A percentile compares a stretch with the other conserved stretches of the same genome.
These are phyloP conservation scores for Turdus rufiventris DNA, from an alignment of 2,113 vertebrate species.

Conservation along the genomic window DNA sequence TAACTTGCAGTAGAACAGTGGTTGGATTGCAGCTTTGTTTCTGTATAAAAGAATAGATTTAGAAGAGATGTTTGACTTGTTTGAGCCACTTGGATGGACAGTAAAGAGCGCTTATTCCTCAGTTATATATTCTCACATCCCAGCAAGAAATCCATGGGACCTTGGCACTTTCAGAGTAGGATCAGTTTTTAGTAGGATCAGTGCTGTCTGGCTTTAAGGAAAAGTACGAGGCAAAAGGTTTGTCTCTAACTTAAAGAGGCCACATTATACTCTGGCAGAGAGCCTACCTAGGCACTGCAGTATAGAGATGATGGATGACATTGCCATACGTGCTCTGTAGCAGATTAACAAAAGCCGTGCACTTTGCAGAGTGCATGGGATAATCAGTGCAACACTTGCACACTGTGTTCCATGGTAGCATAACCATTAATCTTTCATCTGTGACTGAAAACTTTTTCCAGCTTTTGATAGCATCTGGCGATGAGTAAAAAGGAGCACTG, in stretches of 20 bases:
- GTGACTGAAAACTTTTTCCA: slow-evolving; percentile 27
- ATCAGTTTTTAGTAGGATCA: background rate
- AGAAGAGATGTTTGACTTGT: background rate
- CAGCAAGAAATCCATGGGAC: background rate
- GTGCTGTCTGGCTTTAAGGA: background rate
- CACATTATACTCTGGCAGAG: background rate
- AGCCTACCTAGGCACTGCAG: background rate
- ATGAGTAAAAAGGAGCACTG: background rate
- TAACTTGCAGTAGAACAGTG: background rate
- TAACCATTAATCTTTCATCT: slow-evolving; percentile 34
- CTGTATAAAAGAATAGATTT: background rate
- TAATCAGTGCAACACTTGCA: background rate
- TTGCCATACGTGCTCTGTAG: background rate
- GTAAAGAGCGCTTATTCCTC: background rate
- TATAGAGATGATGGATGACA: background rate
- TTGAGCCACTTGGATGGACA: background rate
- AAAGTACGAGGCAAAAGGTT: background rate
- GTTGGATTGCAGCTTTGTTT: background rate
- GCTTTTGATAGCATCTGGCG: slow-evolving; percentile 47
- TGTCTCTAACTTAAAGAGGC: background rate
- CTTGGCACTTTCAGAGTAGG: background rate
- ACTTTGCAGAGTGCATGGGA: background rate
- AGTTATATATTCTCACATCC: background rate
- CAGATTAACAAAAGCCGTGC: background rate
- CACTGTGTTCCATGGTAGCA: background rate